Base-by-base conservation (phyloP, 2,888 invertebrate species). In the Anoplius nigerrimus region DNA sequence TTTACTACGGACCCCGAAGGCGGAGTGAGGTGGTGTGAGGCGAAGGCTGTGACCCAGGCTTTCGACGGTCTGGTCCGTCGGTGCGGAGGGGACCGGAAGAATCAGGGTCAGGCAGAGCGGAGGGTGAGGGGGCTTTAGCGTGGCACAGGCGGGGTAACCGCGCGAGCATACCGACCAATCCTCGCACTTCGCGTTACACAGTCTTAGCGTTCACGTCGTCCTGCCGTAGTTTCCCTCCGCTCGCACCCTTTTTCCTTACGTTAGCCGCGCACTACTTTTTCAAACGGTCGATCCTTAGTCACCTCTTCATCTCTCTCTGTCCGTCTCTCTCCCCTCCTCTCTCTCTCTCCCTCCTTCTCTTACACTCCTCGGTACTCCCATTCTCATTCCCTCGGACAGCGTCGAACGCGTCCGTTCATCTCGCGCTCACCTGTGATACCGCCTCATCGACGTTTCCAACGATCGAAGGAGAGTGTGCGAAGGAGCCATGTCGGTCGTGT, bases 401-500 rank as follows among this genome's bases (percentile, higher is more conserved):
- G 15, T 21, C 22, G 5, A 34, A 52, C 55, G 51, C 42, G 20
- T 27, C n/a, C n/a, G n/a, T n/a, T n/a, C 54, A 24, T 11, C 27
- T 21, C 13, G 6, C 8, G 11, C 6, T 6, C 11, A 34, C 24
- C 16, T 62, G 66, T 46, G 59, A 61, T 56, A 76, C 66, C 65
- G 60, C 34, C 58, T 48, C 21, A 54, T 54, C 65, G 54, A 55
- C 34, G 34, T 34, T 34, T 13, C 34, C 13, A 24, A 22, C 24
- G 55, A 34, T 22, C n/a, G n/a, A n/a, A n/a, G n/a, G n/a, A n/a
- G n/a, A n/a, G n/a, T n/a, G 11, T 15, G 15, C 43, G 20, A 46
- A 15, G 24, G 48, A 70, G 74, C 72, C 68, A 92, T 93, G 92
- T 92, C 94, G 73, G 85, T 90, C 75, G 74, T 93, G n/a, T 94